Percentiles rank a stretch among this genome's conserved stretches.
Conservation (phyloP, 2,888 invertebrate genomes). For the Hypolimnas misippus region DNA sequence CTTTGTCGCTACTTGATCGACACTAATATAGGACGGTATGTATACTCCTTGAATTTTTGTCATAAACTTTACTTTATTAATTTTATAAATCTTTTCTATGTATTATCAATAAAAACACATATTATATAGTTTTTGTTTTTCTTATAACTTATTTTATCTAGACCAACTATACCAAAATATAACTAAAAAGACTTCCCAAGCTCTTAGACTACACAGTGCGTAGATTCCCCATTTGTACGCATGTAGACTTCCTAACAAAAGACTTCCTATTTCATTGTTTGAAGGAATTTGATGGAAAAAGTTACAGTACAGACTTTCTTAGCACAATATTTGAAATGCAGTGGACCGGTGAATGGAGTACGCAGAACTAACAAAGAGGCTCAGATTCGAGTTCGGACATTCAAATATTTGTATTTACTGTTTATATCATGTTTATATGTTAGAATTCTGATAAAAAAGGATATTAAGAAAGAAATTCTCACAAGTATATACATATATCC, state of each 20-base stretch:
- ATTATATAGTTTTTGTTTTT: too few relatives aligned
- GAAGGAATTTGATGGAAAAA: conserved; percentile 18
- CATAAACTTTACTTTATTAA: too few relatives aligned
- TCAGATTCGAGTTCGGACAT: background rate
- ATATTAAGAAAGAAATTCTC: background rate
- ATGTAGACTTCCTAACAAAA: conserved; percentile 17
- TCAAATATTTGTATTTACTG: background rate
- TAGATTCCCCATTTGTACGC: conserved; percentile 12
- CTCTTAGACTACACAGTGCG: conserved; percentile 3
- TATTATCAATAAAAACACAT: too few relatives aligned
- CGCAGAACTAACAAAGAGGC: background rate
- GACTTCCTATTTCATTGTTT: conserved; percentile 30
- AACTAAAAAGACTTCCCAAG: too few relatives aligned
- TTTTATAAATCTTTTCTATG: too few relatives aligned
- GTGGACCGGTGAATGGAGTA: background rate
- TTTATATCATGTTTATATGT: background rate
- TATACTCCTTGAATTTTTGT: too few relatives aligned
- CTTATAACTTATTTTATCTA: too few relatives aligned
- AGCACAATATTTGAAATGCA: conserved; percentile 10
- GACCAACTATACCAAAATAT: too few relatives aligned
- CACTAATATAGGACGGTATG: too few relatives aligned
- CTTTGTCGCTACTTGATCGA: too few relatives aligned
- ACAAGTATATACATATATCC: background rate
- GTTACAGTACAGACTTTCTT: conserved; percentile 3
- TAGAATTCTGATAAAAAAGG: background rate